Percentiles rank a stretch among this genome's conserved stretches.
Conservation (phyloP, 2,113 vertebrate species). For the Ammodytes marinus region DNA sequence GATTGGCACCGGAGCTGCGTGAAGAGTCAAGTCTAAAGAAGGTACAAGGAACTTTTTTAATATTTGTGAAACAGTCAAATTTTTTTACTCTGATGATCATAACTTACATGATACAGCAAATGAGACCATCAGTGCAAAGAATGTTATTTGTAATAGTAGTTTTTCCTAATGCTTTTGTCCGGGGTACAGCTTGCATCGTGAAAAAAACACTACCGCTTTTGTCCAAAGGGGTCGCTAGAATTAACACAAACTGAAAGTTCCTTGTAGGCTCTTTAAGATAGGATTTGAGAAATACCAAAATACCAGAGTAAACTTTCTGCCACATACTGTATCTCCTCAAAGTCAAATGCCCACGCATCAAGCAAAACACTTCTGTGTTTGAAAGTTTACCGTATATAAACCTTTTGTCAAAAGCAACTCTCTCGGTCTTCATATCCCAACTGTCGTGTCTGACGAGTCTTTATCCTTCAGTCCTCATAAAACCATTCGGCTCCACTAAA, state of each 20-base stretch:
- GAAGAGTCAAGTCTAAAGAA: neutral
- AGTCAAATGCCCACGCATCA: conserved; percentile 14
- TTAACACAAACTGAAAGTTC: no score
- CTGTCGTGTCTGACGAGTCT: conserved; percentile 15
- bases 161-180: no score
- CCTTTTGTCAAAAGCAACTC: conserved; percentile 19
- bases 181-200: no score
- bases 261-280: neutral
- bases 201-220: no score
- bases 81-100: no score
- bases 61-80: no score
- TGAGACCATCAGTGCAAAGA: no score
- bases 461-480: conserved; percentile 23
- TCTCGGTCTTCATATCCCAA: neutral
- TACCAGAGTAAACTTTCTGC: conserved; percentile 33
- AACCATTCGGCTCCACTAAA: conserved; percentile 33
- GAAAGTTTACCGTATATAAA: conserved; percentile 15
- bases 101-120: no score
- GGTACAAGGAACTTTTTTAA: no score
- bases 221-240: no score
- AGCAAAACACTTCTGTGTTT: neutral
- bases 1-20: conserved; percentile 15
- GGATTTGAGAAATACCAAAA: conserved; percentile 41
- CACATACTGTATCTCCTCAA: neutral
- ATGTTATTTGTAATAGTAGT: no score